A percentile compares a stretch with the other conserved stretches of the same genome.
Conservation (phyloP, 2,113 vertebrate genomes). For the Anser brachyrhynchus region DNA sequence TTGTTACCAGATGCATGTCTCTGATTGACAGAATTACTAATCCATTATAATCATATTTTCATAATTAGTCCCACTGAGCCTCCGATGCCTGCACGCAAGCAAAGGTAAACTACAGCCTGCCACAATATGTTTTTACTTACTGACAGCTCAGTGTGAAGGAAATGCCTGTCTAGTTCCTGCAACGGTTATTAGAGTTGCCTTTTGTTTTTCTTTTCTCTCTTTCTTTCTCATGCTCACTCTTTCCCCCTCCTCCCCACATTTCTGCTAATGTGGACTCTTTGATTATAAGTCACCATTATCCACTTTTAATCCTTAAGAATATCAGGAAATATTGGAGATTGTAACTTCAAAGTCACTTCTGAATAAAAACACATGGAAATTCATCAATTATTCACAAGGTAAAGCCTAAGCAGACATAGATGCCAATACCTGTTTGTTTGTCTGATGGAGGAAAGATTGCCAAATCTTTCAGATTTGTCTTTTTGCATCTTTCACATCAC, state of each 20-base stretch:
- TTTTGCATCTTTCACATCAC: not conserved
- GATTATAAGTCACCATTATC: slow-evolving; percentile 50
- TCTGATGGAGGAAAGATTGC: not conserved
- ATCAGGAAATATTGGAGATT: slow-evolving; percentile 8
- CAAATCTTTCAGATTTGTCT: slow-evolving; percentile 15
- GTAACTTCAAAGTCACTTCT: slow-evolving; percentile 64
- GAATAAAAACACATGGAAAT: slow-evolving; percentile 57
- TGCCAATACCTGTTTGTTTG: slow-evolving; percentile 65
- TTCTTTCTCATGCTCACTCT: not conserved
- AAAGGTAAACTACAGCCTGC: slow-evolving; percentile 74
- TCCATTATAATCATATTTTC: slow-evolving; percentile 80
- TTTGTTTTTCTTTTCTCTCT: slow-evolving; percentile 18
- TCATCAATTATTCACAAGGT: slow-evolving; percentile 71
- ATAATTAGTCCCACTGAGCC: slow-evolving; percentile 81
- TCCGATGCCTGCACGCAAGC: slow-evolving; percentile 47
- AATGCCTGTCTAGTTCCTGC: slow-evolving; percentile 54
- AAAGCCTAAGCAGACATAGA: slow-evolving; percentile 56
- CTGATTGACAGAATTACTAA: slow-evolving; percentile 83
- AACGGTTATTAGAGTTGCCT: slow-evolving; percentile 44
- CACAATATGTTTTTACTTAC: slow-evolving; percentile 63
- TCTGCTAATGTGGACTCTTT: slow-evolving; percentile 5
- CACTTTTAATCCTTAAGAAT: slow-evolving; percentile 16
- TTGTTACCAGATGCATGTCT: slow-evolving; percentile 66
- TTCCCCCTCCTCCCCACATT: not conserved
- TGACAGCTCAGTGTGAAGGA: slow-evolving; percentile 73